Base-by-base conservation (phyloP, 2,113 vertebrate species). In the Myotis yumanensis region DNA sequence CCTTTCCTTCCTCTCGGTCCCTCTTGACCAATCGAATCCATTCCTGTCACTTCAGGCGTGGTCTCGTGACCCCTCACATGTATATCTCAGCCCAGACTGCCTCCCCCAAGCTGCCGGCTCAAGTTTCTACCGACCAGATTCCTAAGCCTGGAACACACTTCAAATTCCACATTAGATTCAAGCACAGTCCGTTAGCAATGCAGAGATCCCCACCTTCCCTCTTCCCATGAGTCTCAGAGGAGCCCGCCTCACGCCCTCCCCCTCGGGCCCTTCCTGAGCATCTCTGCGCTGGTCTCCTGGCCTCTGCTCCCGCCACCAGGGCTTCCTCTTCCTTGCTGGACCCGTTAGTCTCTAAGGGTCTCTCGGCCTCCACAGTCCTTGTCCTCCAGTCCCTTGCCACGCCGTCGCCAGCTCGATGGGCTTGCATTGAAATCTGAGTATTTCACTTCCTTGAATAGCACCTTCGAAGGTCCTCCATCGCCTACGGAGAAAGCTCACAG, bases 311-410 rank as follows among this genome's bases (percentile, higher is more conserved):
- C 72, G 22, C 46, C 7, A 69, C 40, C 0, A 12, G 14, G 4
- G 37, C 40, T 51, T 57, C 28, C 10, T 40, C 22, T 37, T 12
- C 14, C 20, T 20, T 14, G 5, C n/a, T 14, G 28, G 22, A 35
- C 2, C 51, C 43, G 37, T 11, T 35, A 30, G 32, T 80, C 77
- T 71, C 17, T 75, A 25, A 75, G 57, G n/a, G 18, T 43, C 16
- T 43, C 4, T 46, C 5, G 0, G 17, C 7, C 14, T 52, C 16
- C 17, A 23, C 0, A 11, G 11, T 75, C 17, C 12, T 43, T 54
- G 59, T 71, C 37, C n/a, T 85, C 22, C 25, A 9, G 5, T 59
- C 54, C 77, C 52, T 51, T 15, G 5, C 16, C 40, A 59, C 51
- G 2, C 3, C 22, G 43, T 32, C 72, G 22, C 22, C 22, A 37